Base-by-base conservation (phyloP, 2,888 invertebrate genomes). In the Caenorhabditis sp. region DNA sequence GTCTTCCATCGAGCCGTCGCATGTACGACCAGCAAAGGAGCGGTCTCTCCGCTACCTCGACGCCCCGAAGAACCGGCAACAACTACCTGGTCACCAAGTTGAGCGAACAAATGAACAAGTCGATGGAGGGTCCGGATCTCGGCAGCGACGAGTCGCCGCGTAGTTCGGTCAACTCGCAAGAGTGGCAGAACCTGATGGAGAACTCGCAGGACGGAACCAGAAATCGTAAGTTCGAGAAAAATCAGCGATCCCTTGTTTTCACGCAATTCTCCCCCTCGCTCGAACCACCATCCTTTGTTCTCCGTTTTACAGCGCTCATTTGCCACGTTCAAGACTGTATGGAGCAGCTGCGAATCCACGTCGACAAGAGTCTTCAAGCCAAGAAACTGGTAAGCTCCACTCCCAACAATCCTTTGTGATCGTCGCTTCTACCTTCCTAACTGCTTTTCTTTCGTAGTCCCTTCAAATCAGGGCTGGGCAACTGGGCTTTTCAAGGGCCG, bases 301-400 rank as follows among this genome's bases (percentile, higher is more conserved):
- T 62, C 62, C 41, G 17, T 26, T 50, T 75, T 82, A 72, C 76
- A 85, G 85, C 84, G 41, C 76, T 85, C 43, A 82, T 83, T 39
- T 71, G 74, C 30, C 85, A 85, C 63, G 80, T 83, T 30, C 70
- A 78, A 48, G 83, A 83, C 41, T 83, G 84, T 45, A 74, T 80
- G 58, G 81, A 83, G 13, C 81, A 85, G 26, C 63, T 83, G 15
- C 53, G 75, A 20, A 80, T 80, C 32, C 62, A 77, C 17, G 75
- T 76, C 26, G 84, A 84, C 53, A 82, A 83, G 62, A 55, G 76
- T 41, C 48, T 83, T 4, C 84, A 85, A 59, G 84, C 85, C 0
- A 77, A 76, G 59, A 78, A 81, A 78, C 58, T 85, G 81, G 83
- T 85, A 61, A 56, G 71, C 1, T 45, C 27, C 8, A 11, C 20